Conservation (phyloP, 2,888 invertebrate species). For the Pandemis corylana region DNA sequence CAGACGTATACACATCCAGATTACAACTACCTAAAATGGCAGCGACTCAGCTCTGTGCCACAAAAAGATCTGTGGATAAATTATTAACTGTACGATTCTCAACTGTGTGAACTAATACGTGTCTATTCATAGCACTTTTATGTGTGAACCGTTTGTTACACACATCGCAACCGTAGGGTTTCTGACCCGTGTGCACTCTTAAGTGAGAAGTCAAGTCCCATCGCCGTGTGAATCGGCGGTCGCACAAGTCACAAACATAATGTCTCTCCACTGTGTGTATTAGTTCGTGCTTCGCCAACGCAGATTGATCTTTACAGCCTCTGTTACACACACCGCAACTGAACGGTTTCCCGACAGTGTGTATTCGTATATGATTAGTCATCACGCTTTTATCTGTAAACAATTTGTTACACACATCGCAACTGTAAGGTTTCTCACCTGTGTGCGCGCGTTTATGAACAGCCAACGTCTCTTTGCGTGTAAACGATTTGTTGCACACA, state of each 20-base stretch:
- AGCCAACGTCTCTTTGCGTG: background rate
- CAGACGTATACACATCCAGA: too few relatives aligned
- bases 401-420: background rate
- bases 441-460: background rate
- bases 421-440: background rate
- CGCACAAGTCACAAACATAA: too few relatives aligned
- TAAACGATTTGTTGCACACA: too few relatives aligned
- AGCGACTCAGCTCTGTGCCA: too few relatives aligned
- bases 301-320: background rate
- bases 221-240: background rate
- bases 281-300: background rate
- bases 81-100: too few relatives aligned
- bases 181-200: background rate
- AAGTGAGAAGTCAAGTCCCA: background rate
- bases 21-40: too few relatives aligned
- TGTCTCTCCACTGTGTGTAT: background rate
- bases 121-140: too few relatives aligned
- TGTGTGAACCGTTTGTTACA: too few relatives aligned
- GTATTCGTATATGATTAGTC: background rate
- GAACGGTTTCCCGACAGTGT: background rate
- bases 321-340: background rate
- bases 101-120: too few relatives aligned
- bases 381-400: background rate
- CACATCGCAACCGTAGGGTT: background rate
- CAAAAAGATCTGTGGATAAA: too few relatives aligned